Conservation (phyloP, 2,888 invertebrate genomes). For the Sericinus montela region DNA sequence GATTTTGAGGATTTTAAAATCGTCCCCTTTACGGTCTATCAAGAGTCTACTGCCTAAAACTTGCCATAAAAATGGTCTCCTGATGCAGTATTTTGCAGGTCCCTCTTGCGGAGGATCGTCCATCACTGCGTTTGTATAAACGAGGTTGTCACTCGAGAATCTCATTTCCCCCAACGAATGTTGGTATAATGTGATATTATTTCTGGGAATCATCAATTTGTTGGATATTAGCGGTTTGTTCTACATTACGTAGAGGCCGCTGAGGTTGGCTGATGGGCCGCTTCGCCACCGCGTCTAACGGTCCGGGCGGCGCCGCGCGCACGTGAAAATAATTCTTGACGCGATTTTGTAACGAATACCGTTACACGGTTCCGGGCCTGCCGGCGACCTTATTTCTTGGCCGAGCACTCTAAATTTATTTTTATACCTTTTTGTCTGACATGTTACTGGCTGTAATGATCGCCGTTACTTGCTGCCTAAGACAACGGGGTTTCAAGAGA, state of each 20-base stretch:
- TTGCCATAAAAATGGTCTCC: too few relatives aligned
- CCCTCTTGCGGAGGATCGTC: too few relatives aligned
- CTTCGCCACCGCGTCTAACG: slow-evolving; percentile 52
- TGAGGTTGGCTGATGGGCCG: slow-evolving; percentile 43
- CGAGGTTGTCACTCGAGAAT: too few relatives aligned
- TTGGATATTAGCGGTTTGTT: slow-evolving; percentile 40
- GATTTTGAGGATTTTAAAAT: too few relatives aligned
- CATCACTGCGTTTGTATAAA: too few relatives aligned
- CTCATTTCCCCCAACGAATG: too few relatives aligned
- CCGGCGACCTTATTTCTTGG: slow-evolving; percentile 72
- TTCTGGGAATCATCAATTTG: slow-evolving; percentile 13
- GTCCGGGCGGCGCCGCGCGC: slow-evolving; percentile 56
- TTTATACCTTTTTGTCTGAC: slow-evolving; percentile 59
- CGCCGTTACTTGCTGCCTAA: neutral
- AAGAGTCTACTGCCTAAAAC: too few relatives aligned
- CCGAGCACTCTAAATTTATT: slow-evolving; percentile 61
- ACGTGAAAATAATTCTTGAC: slow-evolving; percentile 78
- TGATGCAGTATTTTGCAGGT: too few relatives aligned
- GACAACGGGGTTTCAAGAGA: too few relatives aligned
- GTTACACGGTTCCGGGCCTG: slow-evolving; percentile 75
- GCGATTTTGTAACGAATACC: slow-evolving; percentile 77
- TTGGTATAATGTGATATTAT: neutral
- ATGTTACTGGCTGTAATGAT: slow-evolving; percentile 3
- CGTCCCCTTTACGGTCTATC: too few relatives aligned
- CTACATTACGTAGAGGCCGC: slow-evolving; percentile 50